Percentiles rank a stretch among this genome's conserved stretches.
Conservation (phyloP, 1,140 invertebrate species). For the Zaprionus kolodkinae region DNA sequence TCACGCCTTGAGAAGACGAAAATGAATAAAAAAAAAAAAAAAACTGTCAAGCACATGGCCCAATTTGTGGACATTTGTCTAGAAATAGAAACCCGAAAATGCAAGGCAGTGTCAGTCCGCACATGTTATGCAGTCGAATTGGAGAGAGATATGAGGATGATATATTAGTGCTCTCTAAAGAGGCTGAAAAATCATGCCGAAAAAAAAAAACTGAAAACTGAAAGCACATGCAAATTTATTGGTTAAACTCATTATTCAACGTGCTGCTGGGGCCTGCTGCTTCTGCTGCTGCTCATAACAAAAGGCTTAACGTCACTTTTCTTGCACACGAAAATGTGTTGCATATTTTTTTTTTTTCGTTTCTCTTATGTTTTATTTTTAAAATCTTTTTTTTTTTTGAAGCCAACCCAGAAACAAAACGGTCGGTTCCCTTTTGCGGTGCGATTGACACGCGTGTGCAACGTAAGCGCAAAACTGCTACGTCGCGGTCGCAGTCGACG, state of each 20-base stretch:
- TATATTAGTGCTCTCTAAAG: not conserved
- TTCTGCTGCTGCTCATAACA: slow-evolving; percentile 10
- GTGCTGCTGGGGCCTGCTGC: not conserved
- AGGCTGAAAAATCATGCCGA: not conserved
- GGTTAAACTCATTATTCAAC: slow-evolving; percentile 40
- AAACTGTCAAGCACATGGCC: slow-evolving; percentile 67
- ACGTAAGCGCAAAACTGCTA: slow-evolving; percentile 23
- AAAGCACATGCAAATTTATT: slow-evolving; percentile 25
- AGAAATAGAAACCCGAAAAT: slow-evolving; percentile 64
- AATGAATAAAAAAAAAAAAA: slow-evolving; percentile 17
- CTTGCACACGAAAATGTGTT: slow-evolving; percentile 15
- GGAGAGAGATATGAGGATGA: not conserved
- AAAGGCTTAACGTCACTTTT: slow-evolving; percentile 57
- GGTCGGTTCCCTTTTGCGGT: not conserved
- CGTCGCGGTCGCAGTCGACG: slow-evolving; percentile 2
- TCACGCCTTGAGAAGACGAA: not conserved
- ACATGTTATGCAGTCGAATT: slow-evolving; percentile 63
- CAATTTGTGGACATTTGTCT: slow-evolving; percentile 59
- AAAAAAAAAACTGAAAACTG: not conserved
- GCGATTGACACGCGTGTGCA: slow-evolving; percentile 55
- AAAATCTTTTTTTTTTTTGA: slow-evolving; percentile 51
- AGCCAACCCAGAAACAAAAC: slow-evolving; percentile 24
- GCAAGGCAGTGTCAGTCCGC: slow-evolving; percentile 33
- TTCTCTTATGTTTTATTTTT: slow-evolving; percentile 9
- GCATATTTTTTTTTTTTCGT: slow-evolving; percentile 14